phyloP scores from a whole-genome alignment of 2,888 invertebrate genomes.

The Rhamphomyia laevipes region DNA sequence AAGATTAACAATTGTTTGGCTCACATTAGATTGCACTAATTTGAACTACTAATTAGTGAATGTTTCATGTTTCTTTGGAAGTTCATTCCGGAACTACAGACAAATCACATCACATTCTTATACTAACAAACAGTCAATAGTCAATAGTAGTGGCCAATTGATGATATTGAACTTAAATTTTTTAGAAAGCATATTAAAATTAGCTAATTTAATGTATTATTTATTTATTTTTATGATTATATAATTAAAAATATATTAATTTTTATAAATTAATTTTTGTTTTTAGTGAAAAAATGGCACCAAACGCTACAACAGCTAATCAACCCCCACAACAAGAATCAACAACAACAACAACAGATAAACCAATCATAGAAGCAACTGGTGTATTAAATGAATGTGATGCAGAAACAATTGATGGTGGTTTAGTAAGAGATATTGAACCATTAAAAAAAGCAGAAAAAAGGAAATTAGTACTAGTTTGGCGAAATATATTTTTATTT shows the following conservation, averaged over 20 bases:
- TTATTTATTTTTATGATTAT: too few relatives aligned
- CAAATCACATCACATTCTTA: too few relatives aligned
- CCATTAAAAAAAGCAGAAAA: constrained; percentile 45
- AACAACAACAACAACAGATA: constrained; percentile 21
- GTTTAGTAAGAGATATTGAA: constrained; percentile 45
- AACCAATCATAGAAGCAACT: constrained; percentile 32
- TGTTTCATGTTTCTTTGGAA: too few relatives aligned
- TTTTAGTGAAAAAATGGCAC: constrained; percentile 40
- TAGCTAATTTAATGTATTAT: too few relatives aligned
- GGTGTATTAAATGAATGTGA: constrained; percentile 55
- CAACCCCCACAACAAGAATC: constrained; percentile 27
- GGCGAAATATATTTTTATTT: constrained; percentile 75
- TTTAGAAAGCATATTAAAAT: too few relatives aligned
- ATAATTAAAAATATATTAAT: not conserved
- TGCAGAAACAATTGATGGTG: constrained; percentile 51
- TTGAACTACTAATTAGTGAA: too few relatives aligned
- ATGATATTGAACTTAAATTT: too few relatives aligned
- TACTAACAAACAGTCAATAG: too few relatives aligned
- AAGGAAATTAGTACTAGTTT: constrained; percentile 52
- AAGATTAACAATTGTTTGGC: too few relatives aligned
- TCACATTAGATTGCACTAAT: too few relatives aligned
- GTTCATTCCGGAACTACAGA: too few relatives aligned
- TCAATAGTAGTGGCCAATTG: too few relatives aligned
- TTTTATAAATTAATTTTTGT: not conserved
- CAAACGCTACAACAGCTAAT: constrained; percentile 40